A percentile compares a stretch with the other conserved stretches of the same genome.
phyloP scores from a whole-genome alignment of 1,140 invertebrate genomes.

The Platorchestia sp. region DNA sequence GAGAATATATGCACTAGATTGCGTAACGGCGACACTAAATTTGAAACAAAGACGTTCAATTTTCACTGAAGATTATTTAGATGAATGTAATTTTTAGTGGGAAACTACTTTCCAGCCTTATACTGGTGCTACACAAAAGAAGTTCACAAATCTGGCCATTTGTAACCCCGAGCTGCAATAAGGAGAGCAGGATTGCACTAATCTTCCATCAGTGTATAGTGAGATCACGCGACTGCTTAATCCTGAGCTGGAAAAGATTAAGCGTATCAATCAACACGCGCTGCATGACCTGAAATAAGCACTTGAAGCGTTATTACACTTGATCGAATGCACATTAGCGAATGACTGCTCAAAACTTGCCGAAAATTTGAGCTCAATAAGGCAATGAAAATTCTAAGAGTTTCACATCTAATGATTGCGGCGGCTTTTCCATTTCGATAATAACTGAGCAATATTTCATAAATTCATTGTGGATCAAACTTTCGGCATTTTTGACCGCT shows the following conservation, averaged over 20 bases:
- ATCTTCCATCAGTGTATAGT: not conserved
- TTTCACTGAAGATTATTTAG: not conserved
- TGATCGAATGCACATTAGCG: not conserved
- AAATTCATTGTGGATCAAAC: too few relatives aligned
- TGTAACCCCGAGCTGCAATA: not conserved
- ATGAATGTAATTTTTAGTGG: not conserved
- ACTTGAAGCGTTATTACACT: not conserved
- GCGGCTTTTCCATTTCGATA: too few relatives aligned
- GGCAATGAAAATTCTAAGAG: not conserved
- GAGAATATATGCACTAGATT: too few relatives aligned
- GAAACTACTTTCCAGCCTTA: not conserved
- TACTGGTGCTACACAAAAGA: not conserved
- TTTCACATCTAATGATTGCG: too few relatives aligned
- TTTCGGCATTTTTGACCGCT: too few relatives aligned
- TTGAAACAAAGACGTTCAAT: not conserved
- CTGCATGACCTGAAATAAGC: not conserved
- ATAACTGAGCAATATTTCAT: too few relatives aligned
- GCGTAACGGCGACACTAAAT: not conserved
- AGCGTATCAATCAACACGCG: not conserved
- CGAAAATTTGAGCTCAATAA: not conserved
- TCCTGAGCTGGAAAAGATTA: not conserved
- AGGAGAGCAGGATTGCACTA: not conserved
- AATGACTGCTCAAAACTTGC: not conserved
- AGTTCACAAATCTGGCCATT: not conserved
- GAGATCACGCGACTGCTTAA: not conserved